A percentile compares a stretch with the other conserved stretches of the same genome.
phyloP scores from a whole-genome alignment of 2,113 vertebrate genomes.

The Gobio gobio region DNA sequence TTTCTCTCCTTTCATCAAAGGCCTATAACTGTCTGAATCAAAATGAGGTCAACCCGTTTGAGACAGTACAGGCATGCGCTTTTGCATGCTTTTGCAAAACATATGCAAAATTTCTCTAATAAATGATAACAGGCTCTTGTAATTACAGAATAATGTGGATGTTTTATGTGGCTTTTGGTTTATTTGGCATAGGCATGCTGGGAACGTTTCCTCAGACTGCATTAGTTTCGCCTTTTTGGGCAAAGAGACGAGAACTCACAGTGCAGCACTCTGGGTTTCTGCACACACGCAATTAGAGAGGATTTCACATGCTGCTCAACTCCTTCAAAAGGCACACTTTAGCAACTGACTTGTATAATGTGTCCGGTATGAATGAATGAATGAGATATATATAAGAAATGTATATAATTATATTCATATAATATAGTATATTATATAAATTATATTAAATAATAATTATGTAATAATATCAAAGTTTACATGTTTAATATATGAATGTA shows the following conservation, averaged over 20 bases:
- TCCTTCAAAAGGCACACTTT: not conserved
- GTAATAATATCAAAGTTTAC: too few relatives aligned
- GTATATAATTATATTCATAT: too few relatives aligned
- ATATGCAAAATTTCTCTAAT: not conserved
- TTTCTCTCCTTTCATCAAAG: constrained; percentile 16
- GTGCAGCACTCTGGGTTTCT: constrained; percentile 5
- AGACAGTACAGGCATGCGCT: not conserved
- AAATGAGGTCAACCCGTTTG: constrained; percentile 45
- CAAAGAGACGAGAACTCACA: constrained; percentile 3
- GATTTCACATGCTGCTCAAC: constrained; percentile 28
- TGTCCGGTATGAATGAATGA: not conserved
- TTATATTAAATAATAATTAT: too few relatives aligned
- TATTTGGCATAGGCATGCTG: constrained; percentile 27
- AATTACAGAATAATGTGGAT: not conserved
- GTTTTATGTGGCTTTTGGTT: constrained; percentile 17
- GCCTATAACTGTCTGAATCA: not conserved
- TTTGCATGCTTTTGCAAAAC: not conserved
- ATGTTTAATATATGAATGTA: too few relatives aligned
- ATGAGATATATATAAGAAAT: too few relatives aligned
- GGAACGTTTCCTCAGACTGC: constrained; percentile 17
- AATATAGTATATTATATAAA: too few relatives aligned
- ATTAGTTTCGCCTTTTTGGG: constrained; percentile 38
- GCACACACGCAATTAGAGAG: constrained; percentile 21
- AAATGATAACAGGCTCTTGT: constrained; percentile 23
- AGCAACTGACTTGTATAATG: not conserved